These are phyloP conservation scores for Nomada ruficornis DNA, from an alignment of 2,888 invertebrate genomes.

Conservation along the genomic window DNA sequence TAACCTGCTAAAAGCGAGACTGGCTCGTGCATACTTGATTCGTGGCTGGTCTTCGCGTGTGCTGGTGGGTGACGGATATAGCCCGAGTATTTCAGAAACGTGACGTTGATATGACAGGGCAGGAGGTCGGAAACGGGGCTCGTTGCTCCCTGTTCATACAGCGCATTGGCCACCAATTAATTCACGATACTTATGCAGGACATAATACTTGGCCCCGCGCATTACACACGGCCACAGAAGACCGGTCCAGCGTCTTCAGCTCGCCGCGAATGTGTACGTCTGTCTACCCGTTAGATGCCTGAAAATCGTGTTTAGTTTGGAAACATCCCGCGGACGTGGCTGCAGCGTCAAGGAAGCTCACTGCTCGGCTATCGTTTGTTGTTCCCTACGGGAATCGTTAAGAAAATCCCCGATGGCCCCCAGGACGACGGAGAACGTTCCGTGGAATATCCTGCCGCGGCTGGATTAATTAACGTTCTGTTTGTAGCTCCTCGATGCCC, in stretches of 20 bases:
- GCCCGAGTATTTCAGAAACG: slow-evolving; percentile 78
- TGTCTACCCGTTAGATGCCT: background rate
- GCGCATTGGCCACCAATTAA: slow-evolving; percentile 74
- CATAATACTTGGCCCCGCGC: background rate
- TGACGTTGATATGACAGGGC: slow-evolving; percentile 79
- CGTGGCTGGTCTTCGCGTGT: slow-evolving; percentile 48
- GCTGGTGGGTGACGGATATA: slow-evolving; percentile 75
- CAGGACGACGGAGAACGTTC: background rate
- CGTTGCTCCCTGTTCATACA: slow-evolving; percentile 59
- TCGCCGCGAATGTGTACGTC: background rate
- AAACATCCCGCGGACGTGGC: slow-evolving; percentile 1
- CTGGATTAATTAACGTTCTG: slow-evolving; percentile 34
- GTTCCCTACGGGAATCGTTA: slow-evolving; percentile 4
- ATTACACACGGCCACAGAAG: background rate
- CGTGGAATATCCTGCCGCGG: background rate
- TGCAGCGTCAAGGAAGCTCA: background rate
- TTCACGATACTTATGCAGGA: slow-evolving; percentile 71
- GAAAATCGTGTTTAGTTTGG: slow-evolving; percentile 26
- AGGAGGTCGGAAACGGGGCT: slow-evolving; percentile 45
- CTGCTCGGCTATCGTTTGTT: background rate
- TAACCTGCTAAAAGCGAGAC: slow-evolving; percentile 54
- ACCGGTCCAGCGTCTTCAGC: background rate
- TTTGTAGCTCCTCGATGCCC: slow-evolving; percentile 5
- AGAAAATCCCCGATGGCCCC: slow-evolving; percentile 7
- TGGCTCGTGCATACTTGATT: slow-evolving; percentile 66